Evolutionary conservation across 92 coral and sea anemone species (phyloP).

Genomic region (Paramuricea clavata): DNA sequence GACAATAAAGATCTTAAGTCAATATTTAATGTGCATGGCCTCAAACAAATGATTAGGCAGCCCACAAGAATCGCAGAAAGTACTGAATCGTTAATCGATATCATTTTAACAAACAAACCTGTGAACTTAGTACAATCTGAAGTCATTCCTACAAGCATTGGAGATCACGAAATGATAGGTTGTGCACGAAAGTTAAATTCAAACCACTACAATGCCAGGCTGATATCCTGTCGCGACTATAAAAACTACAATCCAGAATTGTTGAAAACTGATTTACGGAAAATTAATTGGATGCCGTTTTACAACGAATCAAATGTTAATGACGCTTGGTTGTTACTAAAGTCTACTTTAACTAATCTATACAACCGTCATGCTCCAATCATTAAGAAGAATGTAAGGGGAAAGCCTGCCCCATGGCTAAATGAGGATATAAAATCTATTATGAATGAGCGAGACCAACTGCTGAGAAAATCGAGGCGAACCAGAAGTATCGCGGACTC

Average conservation of each 20-base stretch:
- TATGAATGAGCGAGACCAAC: conserved; percentile 22
- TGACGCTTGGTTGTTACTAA: conserved; percentile 17
- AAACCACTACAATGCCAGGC: not conserved
- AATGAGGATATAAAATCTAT: not conserved
- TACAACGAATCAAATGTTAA: conserved; percentile 28
- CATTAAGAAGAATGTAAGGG: conserved; percentile 13
- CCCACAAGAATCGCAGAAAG: conserved; percentile 25
- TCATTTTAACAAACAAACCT: conserved; percentile 43
- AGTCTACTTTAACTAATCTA: not conserved
- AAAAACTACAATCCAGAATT: conserved; percentile 2
- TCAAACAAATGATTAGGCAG: conserved; percentile 30
- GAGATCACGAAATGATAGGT: conserved; percentile 28
- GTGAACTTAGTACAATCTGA: conserved; percentile 9
- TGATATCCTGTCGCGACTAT: conserved; percentile 25
- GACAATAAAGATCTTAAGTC: conserved; percentile 37
- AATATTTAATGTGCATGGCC: conserved; percentile 16
- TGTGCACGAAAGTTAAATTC: conserved; percentile 21
- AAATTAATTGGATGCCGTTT: conserved; percentile 12
- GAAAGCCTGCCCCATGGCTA: conserved; percentile 37
- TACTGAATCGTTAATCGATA: conserved; percentile 22
- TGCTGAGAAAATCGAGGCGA: conserved; percentile 25
- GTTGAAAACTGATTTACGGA: conserved; percentile 13
- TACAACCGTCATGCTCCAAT: conserved; percentile 30
- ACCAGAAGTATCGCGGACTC: not conserved
- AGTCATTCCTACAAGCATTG: conserved; percentile 41